phyloP scores from a whole-genome alignment of 2,888 invertebrate species.

The Tridacna crocea region DNA sequence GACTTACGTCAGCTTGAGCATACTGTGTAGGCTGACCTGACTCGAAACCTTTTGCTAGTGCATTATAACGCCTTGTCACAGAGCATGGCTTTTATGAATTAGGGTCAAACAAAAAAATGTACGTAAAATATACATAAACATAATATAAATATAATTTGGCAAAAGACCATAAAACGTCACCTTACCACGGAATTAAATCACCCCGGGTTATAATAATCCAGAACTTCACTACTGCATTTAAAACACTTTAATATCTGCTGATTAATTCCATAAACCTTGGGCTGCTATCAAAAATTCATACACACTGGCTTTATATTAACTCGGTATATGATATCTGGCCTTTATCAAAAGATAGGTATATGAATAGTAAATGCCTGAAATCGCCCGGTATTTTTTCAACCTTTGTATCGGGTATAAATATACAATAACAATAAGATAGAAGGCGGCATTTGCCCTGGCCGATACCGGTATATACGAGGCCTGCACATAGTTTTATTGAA shows the following conservation, averaged over 20 bases:
- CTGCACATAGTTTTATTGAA: no score
- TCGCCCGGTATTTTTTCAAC: not conserved
- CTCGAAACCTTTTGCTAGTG: no score
- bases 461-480: no score
- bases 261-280: not conserved
- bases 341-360: conserved; percentile 1
- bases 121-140: no score
- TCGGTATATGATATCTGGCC: conserved; percentile 2
- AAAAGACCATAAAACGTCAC: not conserved
- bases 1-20: no score
- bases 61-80: no score
- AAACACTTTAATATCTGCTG: conserved; percentile 5
- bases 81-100: no score
- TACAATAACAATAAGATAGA: conserved; percentile 7
- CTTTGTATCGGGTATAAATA: conserved; percentile 5
- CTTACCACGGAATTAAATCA: not conserved
- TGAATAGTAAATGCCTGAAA: conserved; percentile 2
- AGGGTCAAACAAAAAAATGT: no score
- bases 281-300: not conserved
- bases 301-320: not conserved
- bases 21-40: no score
- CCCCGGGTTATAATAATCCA: conserved; percentile 5
- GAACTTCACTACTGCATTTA: not conserved
- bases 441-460: not conserved
- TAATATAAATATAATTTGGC: no score